These are phyloP conservation scores for Oophaga sylvatica DNA, from an alignment of 2,797 vertebrate species.

Conservation along the genomic window DNA sequence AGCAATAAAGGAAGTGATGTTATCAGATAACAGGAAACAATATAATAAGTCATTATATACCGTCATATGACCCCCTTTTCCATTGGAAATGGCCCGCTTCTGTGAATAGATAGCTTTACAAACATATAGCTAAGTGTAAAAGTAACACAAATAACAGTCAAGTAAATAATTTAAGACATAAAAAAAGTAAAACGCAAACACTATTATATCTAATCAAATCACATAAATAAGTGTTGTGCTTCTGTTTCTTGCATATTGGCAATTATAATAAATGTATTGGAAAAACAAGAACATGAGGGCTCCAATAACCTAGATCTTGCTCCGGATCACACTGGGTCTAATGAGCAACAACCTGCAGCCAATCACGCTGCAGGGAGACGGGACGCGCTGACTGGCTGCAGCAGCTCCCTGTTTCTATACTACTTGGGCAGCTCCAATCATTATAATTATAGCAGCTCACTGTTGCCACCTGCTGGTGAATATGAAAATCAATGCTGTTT, in stretches of 20 bases:
- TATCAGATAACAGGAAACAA: too few relatives aligned
- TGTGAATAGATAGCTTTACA: too few relatives aligned
- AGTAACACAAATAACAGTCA: too few relatives aligned
- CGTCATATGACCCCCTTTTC: too few relatives aligned
- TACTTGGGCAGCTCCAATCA: conserved; percentile 7
- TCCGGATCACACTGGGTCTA: conserved; percentile 37
- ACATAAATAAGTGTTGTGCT: neutral
- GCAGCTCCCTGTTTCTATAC: conserved; percentile 23
- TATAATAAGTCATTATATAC: too few relatives aligned
- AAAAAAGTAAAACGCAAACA: neutral
- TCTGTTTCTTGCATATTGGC: neutral
- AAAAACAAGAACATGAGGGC: neutral
- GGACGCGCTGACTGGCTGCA: conserved; percentile 47
- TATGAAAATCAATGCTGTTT: neutral
- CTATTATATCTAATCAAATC: neutral
- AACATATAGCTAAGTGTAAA: too few relatives aligned
- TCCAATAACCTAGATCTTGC: conserved; percentile 16
- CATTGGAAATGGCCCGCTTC: too few relatives aligned
- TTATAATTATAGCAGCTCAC: conserved; percentile 14
- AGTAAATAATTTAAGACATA: too few relatives aligned
- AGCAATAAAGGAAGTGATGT: too few relatives aligned
- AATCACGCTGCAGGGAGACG: conserved; percentile 39
- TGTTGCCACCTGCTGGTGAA: conserved; percentile 47
- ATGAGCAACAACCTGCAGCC: conserved; percentile 14
- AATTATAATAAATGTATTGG: neutral